Conservation (phyloP, 1,140 invertebrate species). For the Steinernema khuongi region DNA sequence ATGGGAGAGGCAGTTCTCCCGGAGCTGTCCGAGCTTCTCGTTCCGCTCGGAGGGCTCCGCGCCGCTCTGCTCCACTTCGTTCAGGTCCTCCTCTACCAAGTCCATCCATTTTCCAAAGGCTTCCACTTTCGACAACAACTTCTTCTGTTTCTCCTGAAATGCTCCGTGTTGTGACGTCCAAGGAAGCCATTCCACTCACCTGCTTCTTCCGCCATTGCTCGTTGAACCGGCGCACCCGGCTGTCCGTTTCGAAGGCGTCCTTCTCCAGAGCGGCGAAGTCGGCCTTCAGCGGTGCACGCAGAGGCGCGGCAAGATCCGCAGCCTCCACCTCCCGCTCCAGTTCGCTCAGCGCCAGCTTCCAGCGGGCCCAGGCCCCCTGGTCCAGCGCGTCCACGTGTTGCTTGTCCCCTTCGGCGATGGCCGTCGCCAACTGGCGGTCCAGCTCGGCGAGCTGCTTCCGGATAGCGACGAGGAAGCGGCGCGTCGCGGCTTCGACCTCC, state of each 20-base stretch:
- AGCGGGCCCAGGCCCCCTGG: background rate
- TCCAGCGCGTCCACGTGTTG: background rate
- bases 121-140: conserved; percentile 14
- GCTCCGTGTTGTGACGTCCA: background rate
- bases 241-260: conserved; percentile 24
- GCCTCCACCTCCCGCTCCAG: background rate
- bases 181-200: background rate
- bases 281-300: conserved; percentile 5
- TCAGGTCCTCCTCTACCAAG: conserved; percentile 27
- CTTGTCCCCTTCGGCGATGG: background rate
- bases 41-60: background rate
- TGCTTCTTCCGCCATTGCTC: conserved; percentile 1
- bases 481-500: background rate
- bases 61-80: conserved; percentile 12
- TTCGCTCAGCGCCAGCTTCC: background rate
- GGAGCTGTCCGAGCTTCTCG: background rate
- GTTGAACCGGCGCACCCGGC: conserved; percentile 24
- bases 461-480: background rate
- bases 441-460: background rate
- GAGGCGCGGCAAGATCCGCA: background rate
- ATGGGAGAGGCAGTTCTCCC: background rate
- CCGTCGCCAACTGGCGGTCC: background rate
- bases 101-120: conserved; percentile 30
- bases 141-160: conserved; percentile 23
- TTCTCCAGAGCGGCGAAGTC: conserved; percentile 30